Evolutionary conservation across 2,113 vertebrate genomes (phyloP).

Genomic region (Myodes glareolus): DNA sequence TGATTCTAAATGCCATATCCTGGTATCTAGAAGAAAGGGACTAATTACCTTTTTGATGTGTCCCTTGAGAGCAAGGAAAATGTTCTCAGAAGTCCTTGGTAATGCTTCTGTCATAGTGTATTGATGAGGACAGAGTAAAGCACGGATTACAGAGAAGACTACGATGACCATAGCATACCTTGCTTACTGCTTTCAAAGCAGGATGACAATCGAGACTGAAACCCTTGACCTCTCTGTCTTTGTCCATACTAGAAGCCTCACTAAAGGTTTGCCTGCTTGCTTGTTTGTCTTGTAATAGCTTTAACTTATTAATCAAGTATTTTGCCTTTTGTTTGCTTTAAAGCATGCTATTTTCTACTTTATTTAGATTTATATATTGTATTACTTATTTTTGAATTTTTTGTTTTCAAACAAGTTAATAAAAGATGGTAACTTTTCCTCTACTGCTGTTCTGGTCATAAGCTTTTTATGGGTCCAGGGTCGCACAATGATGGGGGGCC

Average conservation of each 20-base stretch:
- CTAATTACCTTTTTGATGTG: not conserved
- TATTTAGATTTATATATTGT: not conserved
- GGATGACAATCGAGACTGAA: too few relatives aligned
- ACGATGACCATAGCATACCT: not conserved
- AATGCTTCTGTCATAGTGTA: not conserved
- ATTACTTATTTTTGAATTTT: not conserved
- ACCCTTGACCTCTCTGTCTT: not conserved
- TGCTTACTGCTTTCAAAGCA: not conserved
- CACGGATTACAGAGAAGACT: not conserved
- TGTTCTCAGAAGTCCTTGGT: not conserved
- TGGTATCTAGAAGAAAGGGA: not conserved
- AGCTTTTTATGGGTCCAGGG: too few relatives aligned
- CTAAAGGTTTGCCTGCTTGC: not conserved
- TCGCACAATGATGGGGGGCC: too few relatives aligned
- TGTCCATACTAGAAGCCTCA: not conserved
- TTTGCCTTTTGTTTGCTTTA: slow-evolving; percentile 18
- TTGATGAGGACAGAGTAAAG: not conserved
- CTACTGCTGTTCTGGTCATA: not conserved
- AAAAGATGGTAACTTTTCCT: not conserved
- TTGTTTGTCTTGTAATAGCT: not conserved
- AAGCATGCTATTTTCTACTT: not conserved
- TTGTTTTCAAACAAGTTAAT: slow-evolving; percentile 10
- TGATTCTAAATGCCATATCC: not conserved
- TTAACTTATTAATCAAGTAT: not conserved
- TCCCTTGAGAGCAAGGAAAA: not conserved